Evolutionary conservation across 2,888 invertebrate species (phyloP), one percentile per base, ranked within the genome.

Genomic region (Pterostichus niger): DNA sequence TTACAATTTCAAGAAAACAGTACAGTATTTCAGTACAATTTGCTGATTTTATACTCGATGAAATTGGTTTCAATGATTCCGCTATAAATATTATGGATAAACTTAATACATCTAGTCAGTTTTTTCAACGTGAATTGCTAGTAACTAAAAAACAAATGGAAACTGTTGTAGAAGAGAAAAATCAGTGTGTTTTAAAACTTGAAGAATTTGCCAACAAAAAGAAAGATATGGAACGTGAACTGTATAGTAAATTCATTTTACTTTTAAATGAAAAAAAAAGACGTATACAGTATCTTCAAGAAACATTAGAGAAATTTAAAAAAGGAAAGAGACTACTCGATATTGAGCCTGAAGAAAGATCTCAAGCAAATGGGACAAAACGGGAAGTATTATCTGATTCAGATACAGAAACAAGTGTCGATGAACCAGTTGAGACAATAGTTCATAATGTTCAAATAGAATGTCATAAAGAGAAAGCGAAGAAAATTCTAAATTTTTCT

Each of bases 251-350:
- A 40, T 89, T 89, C 86, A 82, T 88, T 33, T 84, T 87, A 75
- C 61, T 88, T 44, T 84, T 90, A 84, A 89, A 89, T 85, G 89
- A 89, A 84, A 90, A 90, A 81, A 89, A 89, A 84, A 86, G 85
- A 31, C 85, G 87, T 59, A 89, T 89, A 84, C 88, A 88, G 81
- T 88, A 88, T 85, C 85, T 89, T 59, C 88, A 86, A 80, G 88
- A 89, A 84, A 84, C 88, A n/a, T 84, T 89, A 80, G 85, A 88
- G 79, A 87, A 87, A 40, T 86, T 87, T 85, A 44, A 77, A 33
- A 13, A 82, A 80, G 54, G 54, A 85, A 81, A 84, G 79, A 77
- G 31, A 84, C 84, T 78, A 85, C 81, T 49, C 78, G 13, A 40
- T 15, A 31, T 9, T 5, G 49, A 17, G 15, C 11, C 56, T 10